Conservation (phyloP, 1,140 invertebrate species). For the Pseudomyrmex pallidus region DNA sequence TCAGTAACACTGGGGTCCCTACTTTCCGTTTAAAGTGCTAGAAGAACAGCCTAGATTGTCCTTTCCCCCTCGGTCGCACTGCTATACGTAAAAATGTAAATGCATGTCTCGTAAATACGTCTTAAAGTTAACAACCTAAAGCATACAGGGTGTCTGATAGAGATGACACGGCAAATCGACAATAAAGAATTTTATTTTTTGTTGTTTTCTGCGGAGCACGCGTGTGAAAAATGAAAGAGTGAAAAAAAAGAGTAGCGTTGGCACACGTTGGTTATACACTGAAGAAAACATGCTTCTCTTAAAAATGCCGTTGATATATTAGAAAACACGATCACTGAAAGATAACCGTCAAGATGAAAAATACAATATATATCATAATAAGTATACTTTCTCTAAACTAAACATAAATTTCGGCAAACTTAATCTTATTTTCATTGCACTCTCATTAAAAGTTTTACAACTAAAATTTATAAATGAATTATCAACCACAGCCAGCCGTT, state of each 20-base stretch:
- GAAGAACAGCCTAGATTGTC: constrained; percentile 85
- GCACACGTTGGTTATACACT: constrained; percentile 49
- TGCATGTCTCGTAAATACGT: constrained; percentile 57
- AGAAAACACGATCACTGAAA: not conserved
- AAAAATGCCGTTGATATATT: not conserved
- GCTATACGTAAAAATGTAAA: constrained; percentile 55
- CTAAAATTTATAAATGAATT: constrained; percentile 19
- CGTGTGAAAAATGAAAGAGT: constrained; percentile 21
- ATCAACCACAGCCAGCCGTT: not conserved
- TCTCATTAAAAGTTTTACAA: not conserved
- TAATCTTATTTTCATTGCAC: not conserved
- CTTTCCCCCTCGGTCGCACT: constrained; percentile 79
- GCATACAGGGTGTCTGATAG: constrained; percentile 74
- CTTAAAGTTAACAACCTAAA: constrained; percentile 59
- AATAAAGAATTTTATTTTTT: not conserved
- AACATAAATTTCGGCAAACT: not conserved
- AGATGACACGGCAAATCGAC: constrained; percentile 12
- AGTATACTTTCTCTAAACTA: no score
- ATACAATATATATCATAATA: not conserved
- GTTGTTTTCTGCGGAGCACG: not conserved
- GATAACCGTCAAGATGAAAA: not conserved
- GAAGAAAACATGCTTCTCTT: constrained; percentile 38
- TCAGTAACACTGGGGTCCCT: constrained; percentile 84
- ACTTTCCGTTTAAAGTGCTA: constrained; percentile 87
- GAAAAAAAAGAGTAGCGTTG: constrained; percentile 10